Evolutionary conservation across 2,113 vertebrate species (phyloP).

Genomic region (Hippolais icterina): DNA sequence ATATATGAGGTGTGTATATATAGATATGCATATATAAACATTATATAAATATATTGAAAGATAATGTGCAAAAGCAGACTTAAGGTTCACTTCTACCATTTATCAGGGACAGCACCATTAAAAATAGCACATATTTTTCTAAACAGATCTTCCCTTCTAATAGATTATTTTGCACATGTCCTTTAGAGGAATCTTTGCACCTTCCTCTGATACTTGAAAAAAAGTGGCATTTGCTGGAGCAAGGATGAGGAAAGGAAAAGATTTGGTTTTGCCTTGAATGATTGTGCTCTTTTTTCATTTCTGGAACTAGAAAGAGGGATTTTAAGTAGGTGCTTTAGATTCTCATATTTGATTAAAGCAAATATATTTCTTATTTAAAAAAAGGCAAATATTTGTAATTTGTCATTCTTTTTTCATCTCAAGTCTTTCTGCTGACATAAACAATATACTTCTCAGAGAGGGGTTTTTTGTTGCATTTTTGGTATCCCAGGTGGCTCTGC

Average conservation of each 20-base stretch:
- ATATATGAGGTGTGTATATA: background rate
- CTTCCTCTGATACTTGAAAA: background rate
- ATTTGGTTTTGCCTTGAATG: background rate
- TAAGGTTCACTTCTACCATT: background rate
- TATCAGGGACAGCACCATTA: background rate
- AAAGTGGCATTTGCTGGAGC: background rate
- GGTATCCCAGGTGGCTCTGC: background rate
- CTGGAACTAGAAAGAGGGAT: background rate
- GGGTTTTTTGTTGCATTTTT: background rate
- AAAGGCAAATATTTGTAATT: background rate
- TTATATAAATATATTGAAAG: background rate
- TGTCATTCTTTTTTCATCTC: background rate
- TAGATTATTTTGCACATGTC: background rate
- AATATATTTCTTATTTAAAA: background rate
- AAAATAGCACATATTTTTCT: background rate
- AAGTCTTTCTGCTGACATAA: background rate
- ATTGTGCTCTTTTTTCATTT: background rate
- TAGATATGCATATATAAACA: no score
- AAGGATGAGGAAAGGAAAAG: background rate
- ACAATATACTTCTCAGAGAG: background rate
- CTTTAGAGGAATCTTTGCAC: background rate
- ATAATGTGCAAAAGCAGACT: background rate
- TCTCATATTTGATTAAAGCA: background rate
- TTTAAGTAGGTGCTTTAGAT: background rate
- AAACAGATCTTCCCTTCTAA: background rate